Evolutionary conservation across 2,888 invertebrate species (phyloP).

Genomic region (Blera fallax): DNA sequence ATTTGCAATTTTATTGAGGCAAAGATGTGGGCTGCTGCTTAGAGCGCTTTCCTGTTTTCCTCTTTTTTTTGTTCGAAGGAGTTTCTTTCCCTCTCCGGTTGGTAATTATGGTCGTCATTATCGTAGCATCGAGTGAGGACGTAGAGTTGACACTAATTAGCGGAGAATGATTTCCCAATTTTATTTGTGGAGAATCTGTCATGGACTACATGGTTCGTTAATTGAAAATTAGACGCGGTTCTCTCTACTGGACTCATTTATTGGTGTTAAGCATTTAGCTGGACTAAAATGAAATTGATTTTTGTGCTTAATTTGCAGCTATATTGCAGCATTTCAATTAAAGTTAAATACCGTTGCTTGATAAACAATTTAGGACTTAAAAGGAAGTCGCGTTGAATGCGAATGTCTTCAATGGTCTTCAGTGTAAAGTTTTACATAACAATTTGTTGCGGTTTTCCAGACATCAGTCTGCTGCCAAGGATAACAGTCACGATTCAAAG

Average conservation of each 20-base stretch:
- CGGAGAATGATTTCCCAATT: neutral
- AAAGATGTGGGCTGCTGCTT: neutral
- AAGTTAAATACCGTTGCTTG: neutral
- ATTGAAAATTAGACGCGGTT: neutral
- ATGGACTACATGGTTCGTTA: neutral
- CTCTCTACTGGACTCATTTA: too few species aligned
- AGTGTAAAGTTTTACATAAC: too few species aligned
- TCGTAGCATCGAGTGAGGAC: neutral
- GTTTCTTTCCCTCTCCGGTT: neutral
- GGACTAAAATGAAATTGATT: neutral
- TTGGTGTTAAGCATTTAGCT: neutral
- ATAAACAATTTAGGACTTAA: neutral
- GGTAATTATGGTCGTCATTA: neutral
- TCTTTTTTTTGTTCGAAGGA: neutral
- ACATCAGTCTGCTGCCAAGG: too few species aligned
- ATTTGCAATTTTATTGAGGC: slow-evolving; percentile 24
- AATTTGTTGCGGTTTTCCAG: too few species aligned
- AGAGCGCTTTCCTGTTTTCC: slow-evolving; percentile 9
- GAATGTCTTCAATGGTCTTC: too few species aligned
- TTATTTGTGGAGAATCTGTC: neutral
- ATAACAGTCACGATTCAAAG: too few species aligned
- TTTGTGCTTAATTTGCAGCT: neutral
- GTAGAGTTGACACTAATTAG: neutral
- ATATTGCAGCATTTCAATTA: neutral
- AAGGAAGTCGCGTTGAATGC: too few species aligned